These are phyloP conservation scores for Chaenodraco wilsoni DNA, from an alignment of 2,797 vertebrate genomes.

Conservation along the genomic window DNA sequence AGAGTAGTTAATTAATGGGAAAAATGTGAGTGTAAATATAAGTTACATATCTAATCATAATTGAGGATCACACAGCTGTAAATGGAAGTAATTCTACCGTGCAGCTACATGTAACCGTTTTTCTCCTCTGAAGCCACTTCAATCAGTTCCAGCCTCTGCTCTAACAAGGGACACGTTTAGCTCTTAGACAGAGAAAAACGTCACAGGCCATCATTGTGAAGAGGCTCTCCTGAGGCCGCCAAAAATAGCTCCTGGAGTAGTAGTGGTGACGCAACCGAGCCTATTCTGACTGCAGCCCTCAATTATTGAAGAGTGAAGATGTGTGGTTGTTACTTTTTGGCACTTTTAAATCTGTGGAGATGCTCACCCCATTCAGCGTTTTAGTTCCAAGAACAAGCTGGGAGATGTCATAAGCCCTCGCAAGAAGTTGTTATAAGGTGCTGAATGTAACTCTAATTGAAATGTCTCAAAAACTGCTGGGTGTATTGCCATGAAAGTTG, in stretches of 20 bases:
- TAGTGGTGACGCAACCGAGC: slow-evolving; percentile 65
- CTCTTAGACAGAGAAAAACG: slow-evolving; percentile 33
- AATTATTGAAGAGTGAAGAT: slow-evolving; percentile 65
- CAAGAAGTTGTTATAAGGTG: background rate
- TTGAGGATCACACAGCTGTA: slow-evolving; percentile 25
- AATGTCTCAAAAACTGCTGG: background rate
- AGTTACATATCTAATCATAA: background rate
- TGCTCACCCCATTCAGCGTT: slow-evolving; percentile 53
- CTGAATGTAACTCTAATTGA: background rate
- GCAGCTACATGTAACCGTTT: slow-evolving; percentile 15
- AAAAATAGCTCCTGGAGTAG: slow-evolving; percentile 72
- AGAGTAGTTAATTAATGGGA: background rate
- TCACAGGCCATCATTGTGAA: slow-evolving; percentile 50
- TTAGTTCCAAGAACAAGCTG: slow-evolving; percentile 35
- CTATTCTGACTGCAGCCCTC: slow-evolving; percentile 54
- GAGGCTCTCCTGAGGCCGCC: slow-evolving; percentile 56
- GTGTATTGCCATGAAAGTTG: background rate
- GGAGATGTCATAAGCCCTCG: background rate
- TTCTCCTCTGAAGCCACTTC: slow-evolving; percentile 30
- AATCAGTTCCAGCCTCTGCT: slow-evolving; percentile 40
- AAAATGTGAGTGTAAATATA: background rate
- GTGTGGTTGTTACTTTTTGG: slow-evolving; percentile 49
- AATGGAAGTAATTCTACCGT: slow-evolving; percentile 26
- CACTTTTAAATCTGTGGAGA: slow-evolving; percentile 36
- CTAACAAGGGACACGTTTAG: slow-evolving; percentile 46